Percentiles rank a stretch among this genome's conserved stretches.
phyloP scores from a whole-genome alignment of 2,888 invertebrate genomes.

The Parapristionchus giblindavisi region DNA sequence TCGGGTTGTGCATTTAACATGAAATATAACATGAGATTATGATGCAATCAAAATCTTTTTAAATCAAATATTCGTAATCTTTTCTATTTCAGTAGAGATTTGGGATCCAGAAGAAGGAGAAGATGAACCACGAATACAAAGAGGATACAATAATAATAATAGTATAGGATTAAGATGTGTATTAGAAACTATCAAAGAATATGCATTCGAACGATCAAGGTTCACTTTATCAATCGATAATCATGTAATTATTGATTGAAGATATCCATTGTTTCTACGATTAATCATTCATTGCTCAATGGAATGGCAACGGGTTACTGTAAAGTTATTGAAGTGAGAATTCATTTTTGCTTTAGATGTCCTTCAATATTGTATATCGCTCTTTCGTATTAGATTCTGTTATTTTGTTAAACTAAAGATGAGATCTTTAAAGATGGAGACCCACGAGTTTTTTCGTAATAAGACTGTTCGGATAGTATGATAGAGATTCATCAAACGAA shows the following conservation, averaged over 20 bases:
- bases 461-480: no score
- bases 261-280: conserved; percentile 74
- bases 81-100: conserved; percentile 76
- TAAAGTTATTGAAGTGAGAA: conserved; percentile 63
- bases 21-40: background rate
- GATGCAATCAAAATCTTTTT: no score
- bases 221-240: background rate
- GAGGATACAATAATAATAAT: conserved; percentile 11
- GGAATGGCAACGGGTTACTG: conserved; percentile 72
- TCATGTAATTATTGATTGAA: conserved; percentile 50
- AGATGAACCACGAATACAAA: conserved; percentile 68
- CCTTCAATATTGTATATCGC: background rate
- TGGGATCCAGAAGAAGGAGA: conserved; percentile 73
- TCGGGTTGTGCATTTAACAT: no score
- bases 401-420: no score
- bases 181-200: conserved; percentile 72
- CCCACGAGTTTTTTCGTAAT: no score
- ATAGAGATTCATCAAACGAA: no score
- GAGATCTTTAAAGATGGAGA: no score
- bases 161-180: conserved; percentile 64
- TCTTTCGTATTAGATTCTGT: no score
- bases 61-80: no score
- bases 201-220: conserved; percentile 72
- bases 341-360: background rate
- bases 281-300: conserved; percentile 73